Evolutionary conservation across 2,888 invertebrate species (phyloP).

Genomic region (Eucera pruinosa): DNA sequence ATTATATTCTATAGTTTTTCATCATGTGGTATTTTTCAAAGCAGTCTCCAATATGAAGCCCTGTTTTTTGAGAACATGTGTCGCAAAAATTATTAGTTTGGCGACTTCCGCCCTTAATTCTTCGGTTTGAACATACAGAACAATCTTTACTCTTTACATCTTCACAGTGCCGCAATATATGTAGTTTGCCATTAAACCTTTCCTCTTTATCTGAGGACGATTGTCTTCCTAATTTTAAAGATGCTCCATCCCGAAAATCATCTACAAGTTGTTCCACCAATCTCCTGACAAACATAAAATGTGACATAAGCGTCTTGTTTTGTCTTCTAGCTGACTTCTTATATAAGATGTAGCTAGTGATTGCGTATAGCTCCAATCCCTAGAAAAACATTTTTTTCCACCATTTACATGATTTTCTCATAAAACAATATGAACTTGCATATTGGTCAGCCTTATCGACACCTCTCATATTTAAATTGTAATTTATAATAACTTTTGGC

Average conservation of each 20-base stretch:
- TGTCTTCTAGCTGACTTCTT: no score
- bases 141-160: slow-evolving; percentile 34
- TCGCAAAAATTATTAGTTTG: slow-evolving; percentile 36
- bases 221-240: slow-evolving; percentile 7
- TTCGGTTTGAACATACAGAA: slow-evolving; percentile 29
- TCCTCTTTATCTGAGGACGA: slow-evolving; percentile 9
- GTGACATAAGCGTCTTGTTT: not conserved
- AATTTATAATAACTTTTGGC: slow-evolving; percentile 31
- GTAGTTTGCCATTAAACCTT: not conserved
- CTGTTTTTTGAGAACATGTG: not conserved
- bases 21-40: slow-evolving; percentile 6
- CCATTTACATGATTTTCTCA: slow-evolving; percentile 35
- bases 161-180: no score
- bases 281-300: slow-evolving; percentile 13
- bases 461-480: slow-evolving; percentile 34
- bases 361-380: slow-evolving; percentile 17
- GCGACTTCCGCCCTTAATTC: slow-evolving; percentile 27
- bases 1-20: slow-evolving; percentile 21
- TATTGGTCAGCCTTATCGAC: no score
- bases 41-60: not conserved
- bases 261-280: slow-evolving; percentile 26
- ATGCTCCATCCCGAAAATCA: slow-evolving; percentile 25
- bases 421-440: no score
- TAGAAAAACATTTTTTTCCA: slow-evolving; percentile 20
- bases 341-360: slow-evolving; percentile 9